phyloP scores from a whole-genome alignment of 2,888 invertebrate genomes.

The Drosophila mulleri region DNA sequence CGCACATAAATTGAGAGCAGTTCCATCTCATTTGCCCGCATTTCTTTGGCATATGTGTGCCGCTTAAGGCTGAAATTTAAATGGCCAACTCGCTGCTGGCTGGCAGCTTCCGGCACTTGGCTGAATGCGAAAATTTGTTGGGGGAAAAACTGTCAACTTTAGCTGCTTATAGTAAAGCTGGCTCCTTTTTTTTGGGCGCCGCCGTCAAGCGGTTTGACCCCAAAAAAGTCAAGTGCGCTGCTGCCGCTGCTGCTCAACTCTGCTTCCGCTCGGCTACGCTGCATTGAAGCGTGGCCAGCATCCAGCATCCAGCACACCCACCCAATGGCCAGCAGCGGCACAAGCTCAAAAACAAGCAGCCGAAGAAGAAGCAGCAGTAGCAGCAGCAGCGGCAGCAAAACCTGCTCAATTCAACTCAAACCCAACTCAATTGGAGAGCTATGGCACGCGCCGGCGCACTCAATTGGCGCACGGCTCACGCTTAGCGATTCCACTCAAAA shows the following conservation, averaged over 20 bases:
- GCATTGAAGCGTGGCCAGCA: constrained; percentile 52
- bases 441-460: constrained; percentile 81
- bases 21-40: not conserved
- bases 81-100: constrained; percentile 27
- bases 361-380: not conserved
- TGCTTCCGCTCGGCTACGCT: constrained; percentile 20
- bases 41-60: constrained; percentile 8
- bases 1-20: not conserved
- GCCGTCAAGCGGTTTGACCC: constrained; percentile 72
- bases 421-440: constrained; percentile 34
- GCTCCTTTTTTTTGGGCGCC: constrained; percentile 22
- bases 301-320: constrained; percentile 15
- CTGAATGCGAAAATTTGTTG: constrained; percentile 40
- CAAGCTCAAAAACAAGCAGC: constrained; percentile 6
- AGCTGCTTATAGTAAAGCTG: constrained; percentile 17
- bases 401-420: constrained; percentile 6
- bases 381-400: not conserved
- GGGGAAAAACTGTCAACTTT: constrained; percentile 51
- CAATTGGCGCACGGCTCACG: constrained; percentile 52
- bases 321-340: constrained; percentile 52
- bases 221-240: constrained; percentile 75
- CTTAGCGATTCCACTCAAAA: constrained; percentile 69
- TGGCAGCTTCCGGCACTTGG: constrained; percentile 44
- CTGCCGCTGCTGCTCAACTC: not conserved
- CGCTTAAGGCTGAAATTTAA: constrained; percentile 19